Evolutionary conservation across 2,888 invertebrate genomes (phyloP).

Genomic region (Latheticus oryzae): DNA sequence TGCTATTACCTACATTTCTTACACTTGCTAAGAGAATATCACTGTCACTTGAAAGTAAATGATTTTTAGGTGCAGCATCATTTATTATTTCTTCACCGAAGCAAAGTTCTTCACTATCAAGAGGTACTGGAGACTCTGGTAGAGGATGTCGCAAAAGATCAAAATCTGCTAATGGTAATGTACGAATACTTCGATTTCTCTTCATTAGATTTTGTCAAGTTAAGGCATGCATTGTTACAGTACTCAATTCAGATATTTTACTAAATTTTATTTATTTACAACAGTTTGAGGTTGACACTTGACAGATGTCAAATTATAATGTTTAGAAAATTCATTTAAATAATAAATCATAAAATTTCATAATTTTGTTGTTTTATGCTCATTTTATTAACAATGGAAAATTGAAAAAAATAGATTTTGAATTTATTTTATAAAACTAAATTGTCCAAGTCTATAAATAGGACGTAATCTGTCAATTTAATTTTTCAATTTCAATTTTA

Average conservation of each 20-base stretch:
- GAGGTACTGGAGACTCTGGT: constrained; percentile 6
- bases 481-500: too few species aligned
- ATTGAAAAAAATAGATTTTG: too few species aligned
- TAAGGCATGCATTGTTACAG: constrained; percentile 1
- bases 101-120: constrained; percentile 13
- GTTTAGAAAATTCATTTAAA: too few species aligned
- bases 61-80: not conserved
- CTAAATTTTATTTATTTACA: constrained; percentile 20
- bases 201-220: constrained; percentile 6
- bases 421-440: too few species aligned
- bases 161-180: constrained; percentile 17
- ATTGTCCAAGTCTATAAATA: too few species aligned
- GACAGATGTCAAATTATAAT: too few species aligned
- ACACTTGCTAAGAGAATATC: constrained; percentile 22
- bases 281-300: constrained; percentile 19
- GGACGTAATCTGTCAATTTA: too few species aligned
- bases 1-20: constrained; percentile 23
- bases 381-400: too few species aligned
- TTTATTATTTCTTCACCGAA: constrained; percentile 32
- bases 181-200: constrained; percentile 33
- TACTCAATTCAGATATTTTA: not conserved
- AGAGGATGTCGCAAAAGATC: constrained; percentile 12
- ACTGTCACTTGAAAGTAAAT: constrained; percentile 6
- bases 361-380: too few species aligned
- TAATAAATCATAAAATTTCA: too few species aligned